Evolutionary conservation across 2,888 invertebrate genomes (phyloP).

Genomic region (Prosopocoilus inquinatus): DNA sequence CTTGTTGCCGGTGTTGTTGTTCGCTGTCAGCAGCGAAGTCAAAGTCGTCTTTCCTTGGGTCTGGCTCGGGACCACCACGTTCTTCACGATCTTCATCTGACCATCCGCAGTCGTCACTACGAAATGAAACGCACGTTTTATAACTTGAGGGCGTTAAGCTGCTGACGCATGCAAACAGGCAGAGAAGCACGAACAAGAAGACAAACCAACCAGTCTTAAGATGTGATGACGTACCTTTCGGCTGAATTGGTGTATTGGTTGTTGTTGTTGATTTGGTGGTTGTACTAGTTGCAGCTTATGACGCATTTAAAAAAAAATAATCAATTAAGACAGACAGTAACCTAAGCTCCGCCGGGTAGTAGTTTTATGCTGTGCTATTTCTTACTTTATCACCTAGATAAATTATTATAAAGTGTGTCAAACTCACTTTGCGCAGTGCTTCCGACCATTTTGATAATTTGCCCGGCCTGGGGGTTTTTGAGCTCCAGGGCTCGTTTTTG

Average conservation of each 20-base stretch:
- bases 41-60: conserved; percentile 62
- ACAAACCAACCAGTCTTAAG: conserved; percentile 17
- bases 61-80: conserved; percentile 61
- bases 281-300: conserved; percentile 30
- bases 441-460: conserved; percentile 56
- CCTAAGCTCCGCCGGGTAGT: too few species aligned
- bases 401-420: too few species aligned
- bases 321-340: neutral
- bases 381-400: too few species aligned
- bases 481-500: conserved; percentile 77
- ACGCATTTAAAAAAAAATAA: conserved; percentile 29
- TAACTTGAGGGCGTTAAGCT: conserved; percentile 6
- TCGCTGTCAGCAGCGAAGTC: conserved; percentile 63
- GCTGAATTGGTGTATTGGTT: conserved; percentile 48
- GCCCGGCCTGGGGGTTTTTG: conserved; percentile 46
- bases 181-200: conserved; percentile 14
- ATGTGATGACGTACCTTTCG: conserved; percentile 46
- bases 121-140: conserved; percentile 19
- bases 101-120: conserved; percentile 58
- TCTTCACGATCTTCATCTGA: conserved; percentile 64
- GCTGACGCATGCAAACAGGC: conserved; percentile 11
- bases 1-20: conserved; percentile 61
- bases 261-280: conserved; percentile 44
- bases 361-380: too few species aligned
- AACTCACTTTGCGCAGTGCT: conserved; percentile 57